Evolutionary conservation across 2,113 vertebrate genomes (phyloP), one percentile per base, ranked within the genome.

Genomic region (Myxocyprinus asiaticus): DNA sequence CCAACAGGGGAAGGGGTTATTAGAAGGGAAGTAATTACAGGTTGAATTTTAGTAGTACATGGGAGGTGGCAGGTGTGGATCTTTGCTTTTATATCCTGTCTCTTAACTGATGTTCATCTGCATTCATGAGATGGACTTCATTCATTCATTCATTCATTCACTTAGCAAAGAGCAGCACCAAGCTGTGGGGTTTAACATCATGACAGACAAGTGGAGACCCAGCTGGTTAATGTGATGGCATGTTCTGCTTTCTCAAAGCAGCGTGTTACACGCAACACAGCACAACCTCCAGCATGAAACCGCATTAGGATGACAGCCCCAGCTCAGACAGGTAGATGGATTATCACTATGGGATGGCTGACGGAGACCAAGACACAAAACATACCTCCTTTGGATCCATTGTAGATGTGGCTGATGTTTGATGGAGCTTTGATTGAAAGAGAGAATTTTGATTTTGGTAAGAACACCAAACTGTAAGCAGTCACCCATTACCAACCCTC

Each of bases 341-440:
- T 76, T 59, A 78, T 61, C 9, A 22, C 44, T 3, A 81, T 63
- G 75, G 7, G 53, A 78, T 66, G 51, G 47, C 48, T 76, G 70
- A 33, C 11, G 55, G 3, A n/a, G 55, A 15, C 5, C 22, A 33
- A 33, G 55, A 58, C 6, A 15, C 6, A 58, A 58, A 75, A 78
- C 92, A 92, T 93, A 94, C 93, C 93, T 94, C 92, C 92, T 93
- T 92, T 89, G 84, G 91, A 86, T 64, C 92, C 91, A 50, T 92
- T 94, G 90, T 93, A 93, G 90, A 92, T 86, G 83, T 91, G 91
- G 85, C 90, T 93, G 87, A 91, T 85, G 84, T 90, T 93, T 87
- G 93, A 93, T 70, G 93, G 93, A 81, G 92, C 93, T 94, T 82
- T 78, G 69, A 80, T 78, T 79, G 71, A 80, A 82, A 78, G 63